Percentiles rank a stretch among this genome's conserved stretches.
phyloP scores from a whole-genome alignment of 2,888 invertebrate genomes.

The Nemurella pictetii region DNA sequence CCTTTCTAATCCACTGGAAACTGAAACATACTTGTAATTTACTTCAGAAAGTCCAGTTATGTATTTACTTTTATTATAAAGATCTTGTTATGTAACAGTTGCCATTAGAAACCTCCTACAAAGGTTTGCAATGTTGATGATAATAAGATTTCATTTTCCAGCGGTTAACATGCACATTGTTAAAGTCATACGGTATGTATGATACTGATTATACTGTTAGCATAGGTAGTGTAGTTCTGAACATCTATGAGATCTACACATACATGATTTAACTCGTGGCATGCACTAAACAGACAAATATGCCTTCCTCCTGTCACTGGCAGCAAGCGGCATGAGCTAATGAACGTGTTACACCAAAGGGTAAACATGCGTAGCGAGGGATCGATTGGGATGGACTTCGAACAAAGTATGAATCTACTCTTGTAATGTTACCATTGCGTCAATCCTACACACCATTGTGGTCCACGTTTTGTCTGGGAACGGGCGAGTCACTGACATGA shows the following conservation, averaged over 20 bases:
- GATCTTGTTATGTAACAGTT: neutral
- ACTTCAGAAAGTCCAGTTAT: neutral
- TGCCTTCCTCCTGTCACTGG: slow-evolving; percentile 33
- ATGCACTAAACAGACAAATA: slow-evolving; percentile 28
- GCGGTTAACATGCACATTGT: slow-evolving; percentile 42
- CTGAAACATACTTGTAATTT: slow-evolving; percentile 32
- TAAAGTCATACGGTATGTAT: slow-evolving; percentile 35
- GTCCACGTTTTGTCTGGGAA: neutral
- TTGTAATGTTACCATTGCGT: neutral
- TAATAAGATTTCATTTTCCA: slow-evolving; percentile 39
- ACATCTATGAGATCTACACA: slow-evolving; percentile 42
- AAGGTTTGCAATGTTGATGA: neutral
- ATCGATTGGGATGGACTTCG: neutral
- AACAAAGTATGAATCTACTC: neutral
- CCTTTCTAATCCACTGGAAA: slow-evolving; percentile 41
- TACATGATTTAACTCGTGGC: slow-evolving; percentile 33
- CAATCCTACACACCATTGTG: neutral
- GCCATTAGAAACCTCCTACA: neutral
- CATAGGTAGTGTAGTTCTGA: slow-evolving; percentile 42
- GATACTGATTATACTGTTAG: slow-evolving; percentile 43
- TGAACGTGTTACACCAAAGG: neutral
- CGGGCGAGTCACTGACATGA: neutral
- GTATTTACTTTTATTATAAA: neutral
- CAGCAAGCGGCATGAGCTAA: slow-evolving; percentile 33
- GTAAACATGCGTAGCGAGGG: neutral